Base-by-base conservation (phyloP, 1,140 invertebrate species). In the Tribolium madens region DNA sequence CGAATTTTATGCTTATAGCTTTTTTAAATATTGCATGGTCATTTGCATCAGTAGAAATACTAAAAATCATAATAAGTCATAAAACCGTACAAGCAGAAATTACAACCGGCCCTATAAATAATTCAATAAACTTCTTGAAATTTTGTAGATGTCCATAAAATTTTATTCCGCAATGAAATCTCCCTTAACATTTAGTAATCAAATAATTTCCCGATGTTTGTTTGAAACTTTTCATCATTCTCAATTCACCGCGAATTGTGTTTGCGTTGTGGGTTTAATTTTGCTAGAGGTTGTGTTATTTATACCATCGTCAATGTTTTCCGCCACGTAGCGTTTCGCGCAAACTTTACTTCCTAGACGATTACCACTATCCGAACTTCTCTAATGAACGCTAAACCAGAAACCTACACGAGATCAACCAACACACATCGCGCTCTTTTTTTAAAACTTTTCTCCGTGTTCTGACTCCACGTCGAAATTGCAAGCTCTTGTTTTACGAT, bases 401-500 rank as follows among this genome's bases (percentile, higher is more conserved):
- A n/a, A n/a, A 64, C 57, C 57, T 33, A 36, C 57, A 64, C 21
- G 26, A 64, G 57, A 64, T 64, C 18, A 64, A 64, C 57, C 18
- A 64, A 64, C 57, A 64, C 57, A 64, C 26, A 31, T 14, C 10
- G 26, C 57, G 26, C 26, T 64, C 31, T 64, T 50, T 57, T 64
- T 64, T 64, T 9, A 42, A 31, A 64, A 64, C 26, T 64, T 26
- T n/a, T 13, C 26, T 7, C 57, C n/a, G 10, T 64, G 26, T 33
- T 12, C 57, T 64, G 57, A 31, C 57, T 64, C 31, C 13, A 42
- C 26, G 57, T 64, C 57, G 57, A 64, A 64, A 64, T 64, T 64
- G 26, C 57, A 26, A 47, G 17, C 53, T 57, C 36, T 10, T 36
- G 72, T 73, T 73, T 73, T 73, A 73, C 50, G 72, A 73, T 42